Conservation (phyloP, 1,140 invertebrate genomes). For the Linepithema humile region DNA sequence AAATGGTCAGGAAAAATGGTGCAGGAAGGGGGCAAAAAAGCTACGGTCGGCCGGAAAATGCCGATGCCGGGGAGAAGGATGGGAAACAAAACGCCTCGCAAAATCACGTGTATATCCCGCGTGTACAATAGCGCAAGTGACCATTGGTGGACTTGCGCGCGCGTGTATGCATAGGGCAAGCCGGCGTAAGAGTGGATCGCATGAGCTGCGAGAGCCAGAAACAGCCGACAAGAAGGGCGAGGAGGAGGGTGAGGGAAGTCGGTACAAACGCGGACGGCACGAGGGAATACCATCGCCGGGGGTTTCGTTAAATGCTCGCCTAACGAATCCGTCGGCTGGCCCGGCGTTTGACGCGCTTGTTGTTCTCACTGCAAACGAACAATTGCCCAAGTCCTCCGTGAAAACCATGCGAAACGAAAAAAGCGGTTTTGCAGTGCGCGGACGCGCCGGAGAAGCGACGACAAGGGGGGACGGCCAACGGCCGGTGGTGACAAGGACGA, state of each 20-base stretch:
- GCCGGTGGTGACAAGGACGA: slow-evolving; percentile 45
- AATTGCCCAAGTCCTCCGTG: slow-evolving; percentile 71
- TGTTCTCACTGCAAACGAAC: slow-evolving; percentile 69
- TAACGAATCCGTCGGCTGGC: slow-evolving; percentile 74
- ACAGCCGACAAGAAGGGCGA: background rate
- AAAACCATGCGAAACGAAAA: slow-evolving; percentile 60
- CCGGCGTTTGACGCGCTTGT: slow-evolving; percentile 75
- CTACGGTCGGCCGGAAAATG: background rate
- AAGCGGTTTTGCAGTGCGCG: slow-evolving; percentile 7
- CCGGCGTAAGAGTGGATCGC: slow-evolving; percentile 34
- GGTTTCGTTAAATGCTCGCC: slow-evolving; percentile 74
- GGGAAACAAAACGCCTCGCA: slow-evolving; percentile 41
- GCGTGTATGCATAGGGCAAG: background rate
- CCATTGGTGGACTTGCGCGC: background rate
- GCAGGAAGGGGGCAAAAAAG: slow-evolving; percentile 12
- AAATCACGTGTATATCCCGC: slow-evolving; percentile 57
- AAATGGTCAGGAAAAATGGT: slow-evolving; percentile 48
- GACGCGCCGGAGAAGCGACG: background rate
- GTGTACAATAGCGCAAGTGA: slow-evolving; percentile 17
- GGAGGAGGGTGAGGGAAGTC: background rate
- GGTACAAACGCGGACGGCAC: slow-evolving; percentile 12
- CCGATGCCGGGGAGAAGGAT: background rate
- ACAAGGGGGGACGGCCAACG: slow-evolving; percentile 33
- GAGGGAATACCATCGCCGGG: slow-evolving; percentile 36
- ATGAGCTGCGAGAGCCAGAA: background rate